phyloP scores from a whole-genome alignment of 2,797 vertebrate species.

The Sebastes minor region DNA sequence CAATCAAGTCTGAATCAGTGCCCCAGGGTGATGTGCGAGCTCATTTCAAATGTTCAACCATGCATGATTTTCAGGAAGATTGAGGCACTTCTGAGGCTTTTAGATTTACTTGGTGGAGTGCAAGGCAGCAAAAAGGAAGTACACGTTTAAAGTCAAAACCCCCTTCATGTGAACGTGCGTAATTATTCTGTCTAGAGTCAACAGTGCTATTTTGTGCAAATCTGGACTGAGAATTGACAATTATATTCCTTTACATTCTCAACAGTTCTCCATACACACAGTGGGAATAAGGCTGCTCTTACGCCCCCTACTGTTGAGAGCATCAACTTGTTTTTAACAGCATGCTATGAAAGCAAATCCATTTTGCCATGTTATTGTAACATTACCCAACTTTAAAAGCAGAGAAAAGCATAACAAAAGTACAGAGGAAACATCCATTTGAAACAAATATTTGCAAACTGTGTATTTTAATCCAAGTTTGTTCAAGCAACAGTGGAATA shows the following conservation, averaged over 20 bases:
- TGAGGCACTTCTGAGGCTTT: conserved; percentile 81
- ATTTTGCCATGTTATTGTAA: conserved; percentile 41
- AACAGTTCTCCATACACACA: conserved; percentile 20
- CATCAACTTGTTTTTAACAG: not conserved
- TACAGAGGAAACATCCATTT: not conserved
- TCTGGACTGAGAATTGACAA: conserved; percentile 37
- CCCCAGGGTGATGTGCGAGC: conserved; percentile 90
- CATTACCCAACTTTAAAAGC: conserved; percentile 23
- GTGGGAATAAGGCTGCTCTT: conserved; percentile 37
- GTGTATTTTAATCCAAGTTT: conserved; percentile 7
- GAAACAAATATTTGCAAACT: conserved; percentile 40
- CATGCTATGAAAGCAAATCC: conserved; percentile 30
- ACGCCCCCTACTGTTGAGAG: conserved; percentile 76
- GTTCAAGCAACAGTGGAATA: conserved; percentile 14
- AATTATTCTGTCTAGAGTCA: conserved; percentile 35
- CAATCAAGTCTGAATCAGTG: conserved; percentile 94
- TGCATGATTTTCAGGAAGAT: conserved; percentile 82
- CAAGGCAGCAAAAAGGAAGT: conserved; percentile 60
- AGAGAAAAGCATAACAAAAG: not conserved
- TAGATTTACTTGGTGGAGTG: conserved; percentile 61
- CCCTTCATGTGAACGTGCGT: conserved; percentile 39
- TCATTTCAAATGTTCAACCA: conserved; percentile 96
- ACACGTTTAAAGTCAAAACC: conserved; percentile 54
- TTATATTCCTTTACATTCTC: conserved; percentile 36
- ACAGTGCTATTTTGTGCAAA: conserved; percentile 30